Evolutionary conservation across 2,888 invertebrate species (phyloP), one percentile per base, ranked within the genome.

Genomic region (Agrotis puta): DNA sequence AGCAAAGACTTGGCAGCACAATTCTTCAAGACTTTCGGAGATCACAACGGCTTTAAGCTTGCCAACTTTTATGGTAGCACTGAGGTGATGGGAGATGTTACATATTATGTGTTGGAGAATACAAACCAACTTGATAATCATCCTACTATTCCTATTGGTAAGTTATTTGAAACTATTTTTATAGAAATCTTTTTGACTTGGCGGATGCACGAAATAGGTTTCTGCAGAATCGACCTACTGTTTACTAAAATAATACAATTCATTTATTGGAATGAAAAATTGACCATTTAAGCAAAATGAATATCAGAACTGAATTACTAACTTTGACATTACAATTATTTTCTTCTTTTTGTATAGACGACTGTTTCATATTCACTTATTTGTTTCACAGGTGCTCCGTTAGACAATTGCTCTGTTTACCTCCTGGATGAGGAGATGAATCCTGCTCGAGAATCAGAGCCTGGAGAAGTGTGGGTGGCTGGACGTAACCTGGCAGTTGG

Each of bases 1-100:
- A 96, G 97, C 18, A 96, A 97, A 9, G 96, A 97, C 0, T 92
- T 98, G 47, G 98, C 98, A 0, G 93, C 96, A 51, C 97, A 98
- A 85, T 99, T 98, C 94, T 98, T 98, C 91, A 95, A 97, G 48
- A 97, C 97, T 79, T 98, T 98, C 80, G 95, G 97, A n/a, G 96
- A 96, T 68, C 96, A 97, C 14, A 92, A 95, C 2, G 94, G 93
- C 0, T 97, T 97, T 77, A 95, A 96, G 20, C 93, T 99, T 53
- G 98, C 98, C 65, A 99, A 99, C 90, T 98, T 98, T 89, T 99
- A 98, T 87, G 99, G 99, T 0, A 98, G 98, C 81, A 98, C 99
- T 0, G 99, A 99, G 91, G 97, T 98, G 0, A 98, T 98, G 98
- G 99, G 98, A 0, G 99, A 98, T 89, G 98, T 99, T 3, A 98